Conservation (phyloP, 2,888 invertebrate species). For the Dexiosoma caninum region DNA sequence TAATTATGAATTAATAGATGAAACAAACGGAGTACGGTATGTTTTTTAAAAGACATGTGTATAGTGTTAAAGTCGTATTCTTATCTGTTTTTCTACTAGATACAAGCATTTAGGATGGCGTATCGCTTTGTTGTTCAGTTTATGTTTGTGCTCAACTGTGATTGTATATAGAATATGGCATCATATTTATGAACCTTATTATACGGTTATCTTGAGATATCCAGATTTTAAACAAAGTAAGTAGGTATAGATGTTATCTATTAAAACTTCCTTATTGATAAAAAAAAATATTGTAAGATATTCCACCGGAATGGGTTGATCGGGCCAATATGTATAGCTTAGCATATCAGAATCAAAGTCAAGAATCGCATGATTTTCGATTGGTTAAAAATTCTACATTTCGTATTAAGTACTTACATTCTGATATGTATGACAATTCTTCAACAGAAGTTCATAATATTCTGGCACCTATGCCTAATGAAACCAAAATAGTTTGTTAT, state of each 20-base stretch:
- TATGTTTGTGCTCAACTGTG: constrained; percentile 67
- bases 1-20: constrained; percentile 65
- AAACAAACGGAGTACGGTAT: constrained; percentile 67
- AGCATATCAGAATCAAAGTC: constrained; percentile 64
- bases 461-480: constrained; percentile 41
- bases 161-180: constrained; percentile 67
- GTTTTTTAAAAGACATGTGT: too few relatives aligned
- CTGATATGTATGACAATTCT: constrained; percentile 27
- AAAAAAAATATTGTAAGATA: constrained; percentile 61
- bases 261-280: neutral
- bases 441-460: neutral
- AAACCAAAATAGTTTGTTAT: constrained; percentile 81
- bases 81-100: too few relatives aligned
- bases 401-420: constrained; percentile 55
- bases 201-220: constrained; percentile 20
- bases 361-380: constrained; percentile 67
- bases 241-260: neutral
- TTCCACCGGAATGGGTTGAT: constrained; percentile 69
- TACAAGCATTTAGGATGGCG: constrained; percentile 67
- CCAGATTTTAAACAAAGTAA: constrained; percentile 50
- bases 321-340: constrained; percentile 68
- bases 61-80: too few relatives aligned
- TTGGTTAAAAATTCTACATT: constrained; percentile 63
- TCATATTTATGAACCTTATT: constrained; percentile 50
- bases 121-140: constrained; percentile 63